Evolutionary conservation across 2,888 invertebrate genomes (phyloP).

Genomic region (Eupithecia tripunctaria): DNA sequence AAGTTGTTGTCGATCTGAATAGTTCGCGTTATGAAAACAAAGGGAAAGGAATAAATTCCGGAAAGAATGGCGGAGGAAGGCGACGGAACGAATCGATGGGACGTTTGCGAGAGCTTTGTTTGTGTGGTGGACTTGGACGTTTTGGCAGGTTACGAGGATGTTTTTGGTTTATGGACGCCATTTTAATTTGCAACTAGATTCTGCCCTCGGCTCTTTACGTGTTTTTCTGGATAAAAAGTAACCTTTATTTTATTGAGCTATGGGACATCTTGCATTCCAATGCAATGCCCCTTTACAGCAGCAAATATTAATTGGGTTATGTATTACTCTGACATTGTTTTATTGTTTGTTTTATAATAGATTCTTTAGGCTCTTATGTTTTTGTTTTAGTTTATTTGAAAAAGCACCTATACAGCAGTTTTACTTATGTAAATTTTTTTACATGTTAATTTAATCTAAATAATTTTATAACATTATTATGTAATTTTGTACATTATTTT

Average conservation of each 20-base stretch:
- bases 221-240: not conserved
- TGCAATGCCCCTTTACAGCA: too few relatives aligned
- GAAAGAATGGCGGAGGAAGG: conserved; percentile 34
- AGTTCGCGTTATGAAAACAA: conserved; percentile 42
- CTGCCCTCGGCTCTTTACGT: not conserved
- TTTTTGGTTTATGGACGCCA: conserved; percentile 13
- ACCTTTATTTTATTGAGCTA: not conserved
- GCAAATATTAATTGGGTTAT: too few relatives aligned
- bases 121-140: not conserved
- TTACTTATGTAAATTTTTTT: too few relatives aligned
- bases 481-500: too few relatives aligned
- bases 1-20: conserved; percentile 40
- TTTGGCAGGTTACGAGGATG: conserved; percentile 6
- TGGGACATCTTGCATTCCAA: not conserved
- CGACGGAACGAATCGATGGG: conserved; percentile 28
- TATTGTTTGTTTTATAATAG: too few relatives aligned
- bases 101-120: conserved; percentile 30
- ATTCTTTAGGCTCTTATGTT: too few relatives aligned
- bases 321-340: too few relatives aligned
- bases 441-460: too few relatives aligned
- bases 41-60: conserved; percentile 39
- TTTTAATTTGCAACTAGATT: not conserved
- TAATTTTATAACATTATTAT: too few relatives aligned
- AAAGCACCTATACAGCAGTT: too few relatives aligned
- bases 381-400: too few relatives aligned